Percentiles rank a stretch among this genome's conserved stretches.
Conservation (phyloP, 2,888 invertebrate genomes). For the Criorhina ranunculi region DNA sequence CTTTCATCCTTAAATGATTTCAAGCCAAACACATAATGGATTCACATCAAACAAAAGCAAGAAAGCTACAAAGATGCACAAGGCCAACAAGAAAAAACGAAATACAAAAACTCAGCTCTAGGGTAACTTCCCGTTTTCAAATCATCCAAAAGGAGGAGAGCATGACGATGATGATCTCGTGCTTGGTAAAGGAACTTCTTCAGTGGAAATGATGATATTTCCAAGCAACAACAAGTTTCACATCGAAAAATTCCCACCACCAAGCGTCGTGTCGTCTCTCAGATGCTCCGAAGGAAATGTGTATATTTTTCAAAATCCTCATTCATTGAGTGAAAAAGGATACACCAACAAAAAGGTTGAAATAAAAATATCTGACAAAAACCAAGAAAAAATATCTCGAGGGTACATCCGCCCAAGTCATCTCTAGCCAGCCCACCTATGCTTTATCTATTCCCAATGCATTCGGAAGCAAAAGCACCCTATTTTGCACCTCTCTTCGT, state of each 20-base stretch:
- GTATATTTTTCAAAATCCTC: conserved; percentile 5
- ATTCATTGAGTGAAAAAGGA: conserved; percentile 21
- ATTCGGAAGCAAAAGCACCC: conserved; percentile 11
- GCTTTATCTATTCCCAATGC: conserved; percentile 20
- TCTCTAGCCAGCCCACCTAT: background rate
- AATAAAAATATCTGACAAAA: background rate
- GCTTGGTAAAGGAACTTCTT: conserved; percentile 23
- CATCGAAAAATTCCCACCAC: background rate
- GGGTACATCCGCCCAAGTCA: conserved; percentile 5
- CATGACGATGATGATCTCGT: conserved; percentile 34
- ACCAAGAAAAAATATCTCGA: conserved; percentile 53
- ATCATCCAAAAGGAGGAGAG: conserved; percentile 52
- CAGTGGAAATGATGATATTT: conserved; percentile 31
- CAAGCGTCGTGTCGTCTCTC: background rate
- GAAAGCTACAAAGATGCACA: conserved; percentile 3
- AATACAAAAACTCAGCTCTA: conserved; percentile 13
- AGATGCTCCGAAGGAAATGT: conserved; percentile 9
- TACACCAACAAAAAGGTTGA: conserved; percentile 1
- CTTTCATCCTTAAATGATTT: conserved; percentile 31
- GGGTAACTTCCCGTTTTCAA: conserved; percentile 58
- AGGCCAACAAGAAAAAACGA: background rate
- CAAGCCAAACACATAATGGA: background rate
- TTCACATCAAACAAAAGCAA: background rate
- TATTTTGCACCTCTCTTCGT: conserved; percentile 2
- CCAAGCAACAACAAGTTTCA: conserved; percentile 31